Base-by-base conservation (phyloP, 2,113 vertebrate species). In the Cyphomyrus discorhynchus region DNA sequence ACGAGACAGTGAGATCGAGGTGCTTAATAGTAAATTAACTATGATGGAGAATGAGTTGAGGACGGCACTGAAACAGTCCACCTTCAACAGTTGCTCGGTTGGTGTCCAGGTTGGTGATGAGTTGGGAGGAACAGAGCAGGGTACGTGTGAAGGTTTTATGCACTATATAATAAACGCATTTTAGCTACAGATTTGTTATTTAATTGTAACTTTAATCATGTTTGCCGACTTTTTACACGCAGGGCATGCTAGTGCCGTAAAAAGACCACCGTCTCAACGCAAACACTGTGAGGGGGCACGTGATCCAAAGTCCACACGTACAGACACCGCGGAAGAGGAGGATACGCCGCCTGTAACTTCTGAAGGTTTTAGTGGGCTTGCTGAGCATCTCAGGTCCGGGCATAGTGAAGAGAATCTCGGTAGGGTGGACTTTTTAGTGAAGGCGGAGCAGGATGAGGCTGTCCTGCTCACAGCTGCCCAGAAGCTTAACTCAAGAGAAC, bases 1-100 rank as follows among this genome's bases (percentile, higher is more conserved):
- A 3, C 93, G 93, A 47, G 95, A 96, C 47, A 91, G 90, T 0
- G 95, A 96, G 8, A 95, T 96, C 11, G 92, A 95, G 77, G 90
- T 91, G 1, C 90, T 96, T 42, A 95, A 93, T 45, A 91, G 88
- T 11, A 94, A 93, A 90, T 17, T 95, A n/a, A 17, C 86, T 62
- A 50, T 90, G 87, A 91, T 94, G 90, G 94, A 96, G 70, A 94
- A 90, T 10, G 94, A 95, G 90, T 88, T 93, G 31, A 42, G 90
- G 31, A 21, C 88, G 1, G 24, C 86, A 27, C 88, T 58, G 17
- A 45, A 46, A 62, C 66, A 94, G 49, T 92, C 90, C 46, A 90
- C 91, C 47, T 91, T 46, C 39, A 56, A 82, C 50, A 49, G 87
- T 88, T 58, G 45, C 49, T 47, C 39, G 27, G 52, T 84, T 58